phyloP scores from a whole-genome alignment of 92 coral and sea anemone species.

The Chrysogorgia sp. region DNA sequence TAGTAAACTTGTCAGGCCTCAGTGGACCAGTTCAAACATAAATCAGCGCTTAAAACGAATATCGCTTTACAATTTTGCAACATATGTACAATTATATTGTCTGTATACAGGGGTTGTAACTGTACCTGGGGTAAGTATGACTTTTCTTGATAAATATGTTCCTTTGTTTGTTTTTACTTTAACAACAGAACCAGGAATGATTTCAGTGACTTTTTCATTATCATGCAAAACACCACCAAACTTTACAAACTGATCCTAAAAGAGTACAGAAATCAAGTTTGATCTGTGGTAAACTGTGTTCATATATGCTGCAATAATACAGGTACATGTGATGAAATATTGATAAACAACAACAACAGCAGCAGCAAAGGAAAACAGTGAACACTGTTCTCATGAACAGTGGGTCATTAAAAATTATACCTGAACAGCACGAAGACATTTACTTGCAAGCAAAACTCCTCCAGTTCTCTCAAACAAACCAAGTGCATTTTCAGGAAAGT shows the following conservation, averaged over 20 bases:
- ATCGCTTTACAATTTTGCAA: no score
- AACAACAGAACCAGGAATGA: conserved; percentile 75
- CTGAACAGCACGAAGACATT: conserved; percentile 32
- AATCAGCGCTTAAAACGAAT: no score
- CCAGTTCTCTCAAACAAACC: conserved; percentile 37
- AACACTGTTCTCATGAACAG: not conserved
- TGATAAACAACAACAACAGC: no score
- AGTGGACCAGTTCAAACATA: not conserved
- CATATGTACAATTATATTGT: no score
- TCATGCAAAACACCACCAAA: conserved; percentile 84
- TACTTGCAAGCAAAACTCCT: conserved; percentile 18
- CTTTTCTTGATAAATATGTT: conserved; percentile 63
- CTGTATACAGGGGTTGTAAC: no score
- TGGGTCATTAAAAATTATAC: conserved; percentile 13
- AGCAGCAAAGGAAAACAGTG: not conserved
- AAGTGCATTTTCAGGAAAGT: not conserved
- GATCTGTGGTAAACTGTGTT: no score
- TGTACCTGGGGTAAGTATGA: conserved; percentile 76
- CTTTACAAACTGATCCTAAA: conserved; percentile 82
- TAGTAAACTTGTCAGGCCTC: not conserved
- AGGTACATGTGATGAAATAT: no score
- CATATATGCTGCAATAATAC: no score
- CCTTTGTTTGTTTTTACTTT: conserved; percentile 67
- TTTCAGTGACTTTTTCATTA: conserved; percentile 78
- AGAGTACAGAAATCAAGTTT: not conserved